Evolutionary conservation across 1,140 invertebrate genomes (phyloP), one percentile per base, ranked within the genome.

Genomic region (Neodiprion lecontei): DNA sequence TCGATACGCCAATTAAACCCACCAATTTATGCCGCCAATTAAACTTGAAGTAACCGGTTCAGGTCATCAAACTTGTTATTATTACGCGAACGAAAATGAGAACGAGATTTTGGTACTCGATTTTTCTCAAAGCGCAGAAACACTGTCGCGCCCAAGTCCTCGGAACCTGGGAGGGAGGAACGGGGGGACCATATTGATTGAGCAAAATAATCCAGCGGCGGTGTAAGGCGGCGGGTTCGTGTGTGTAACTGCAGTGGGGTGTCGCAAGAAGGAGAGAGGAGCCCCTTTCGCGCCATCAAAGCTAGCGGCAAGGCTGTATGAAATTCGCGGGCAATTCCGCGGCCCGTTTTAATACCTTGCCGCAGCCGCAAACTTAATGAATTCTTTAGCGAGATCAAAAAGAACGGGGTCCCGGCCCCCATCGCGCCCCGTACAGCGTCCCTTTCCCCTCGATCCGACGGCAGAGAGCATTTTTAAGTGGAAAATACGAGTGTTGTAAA

Each of bases 361-460:
- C 79, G 79, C 80, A 75, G 78, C 80, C 81, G 77, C 81, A 79
- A 82, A 83, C 81, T 83, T 83, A 83, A 83, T 83, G 82, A 83
- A 83, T 83, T 83, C 82, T 83, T 83, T 82, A 82, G 79, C 77
- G 76, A 83, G 81, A 83, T 83, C 81, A 83, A 83, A 83, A 83
- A 80, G 78, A 81, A 8, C 53, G 9, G 53, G 53, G 53, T 4
- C 28, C 28, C 1, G 28, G 28, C 53, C 53, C n/a, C 53, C 7
- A 14, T 61, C 3, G 3, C 53, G n/a, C 53, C 53, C 53, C 8
- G 11, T 5, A 9, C 11, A 61, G 11, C 53, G n/a, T 9, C 53
- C 8, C 53, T 61, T 9, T 5, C 53, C 53, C 28, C 28, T 40
- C 28, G 28, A 40, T 40, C 5, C 53, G 53, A 61, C n/a, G 53